Base-by-base conservation (phyloP, 2,113 vertebrate genomes). In the Dolichallabes microphthalmus region DNA sequence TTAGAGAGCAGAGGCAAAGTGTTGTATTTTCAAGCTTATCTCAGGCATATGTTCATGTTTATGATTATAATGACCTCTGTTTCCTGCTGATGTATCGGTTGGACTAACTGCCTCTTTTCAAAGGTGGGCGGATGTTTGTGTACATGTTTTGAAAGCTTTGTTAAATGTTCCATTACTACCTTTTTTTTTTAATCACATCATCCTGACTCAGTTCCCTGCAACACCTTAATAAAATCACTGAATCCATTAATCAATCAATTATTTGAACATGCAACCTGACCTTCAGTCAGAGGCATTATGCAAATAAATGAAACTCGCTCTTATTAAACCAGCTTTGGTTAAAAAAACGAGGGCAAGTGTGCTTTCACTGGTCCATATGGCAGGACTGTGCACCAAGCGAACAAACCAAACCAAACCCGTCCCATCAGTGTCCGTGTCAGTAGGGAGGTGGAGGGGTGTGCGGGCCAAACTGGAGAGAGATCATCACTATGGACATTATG, bases 81-180 rank as follows among this genome's bases (percentile, higher is more conserved):
- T 58, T 82, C 58, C 80, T 82, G 80, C 50, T 69, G 27, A 55
- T 82, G 63, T 57, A 35, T 25, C n/a, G 25, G 12, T 58, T 32
- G 13, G 52, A 71, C 10, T 32, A 39, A 64, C 30, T 14, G 32
- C 52, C 52, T 75, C 27, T 58, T 53, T 74, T 61, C 14, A 45
- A 66, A 66, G 32, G 84, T 82, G 69, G 58, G 79, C 3, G 53
- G 32, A 61, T 71, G 73, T 83, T 76, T 83, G 60, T 55, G 58
- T 63, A 30, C 52, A 53, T 75, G 79, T 50, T 77, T 53, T 82
- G 45, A 61, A 83, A 64, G 61, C 39, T 35, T 27, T 64, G 19
- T 64, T 82, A 82, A 64, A 32, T 30, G 58, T 20, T 35, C 22
- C 52, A 71, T 64, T 83, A 17, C 22, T 78, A n/a, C 27, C 10